A percentile compares a stretch with the other conserved stretches of the same genome.
Conservation (phyloP, 1,140 invertebrate species). For the Drosophila lacertosa region DNA sequence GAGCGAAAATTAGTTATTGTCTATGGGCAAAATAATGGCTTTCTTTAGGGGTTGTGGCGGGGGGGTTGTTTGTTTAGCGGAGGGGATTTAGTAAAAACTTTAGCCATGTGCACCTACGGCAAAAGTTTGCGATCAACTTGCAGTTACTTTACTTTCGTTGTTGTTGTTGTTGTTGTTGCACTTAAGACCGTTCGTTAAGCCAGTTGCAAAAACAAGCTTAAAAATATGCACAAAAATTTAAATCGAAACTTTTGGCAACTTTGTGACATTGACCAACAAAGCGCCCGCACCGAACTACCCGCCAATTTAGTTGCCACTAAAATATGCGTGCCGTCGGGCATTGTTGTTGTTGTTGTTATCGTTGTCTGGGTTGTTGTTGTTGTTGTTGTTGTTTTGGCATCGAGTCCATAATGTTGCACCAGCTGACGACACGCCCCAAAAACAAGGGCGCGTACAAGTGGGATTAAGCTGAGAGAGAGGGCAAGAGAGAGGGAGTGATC, state of each 20-base stretch:
- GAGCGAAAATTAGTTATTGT: slow-evolving; percentile 53
- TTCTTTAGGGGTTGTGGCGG: neutral
- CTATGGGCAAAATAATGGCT: slow-evolving; percentile 42
- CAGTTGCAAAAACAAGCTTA: slow-evolving; percentile 6
- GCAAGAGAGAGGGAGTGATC: too few relatives aligned
- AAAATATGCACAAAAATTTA: slow-evolving; percentile 23
- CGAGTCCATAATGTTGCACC: slow-evolving; percentile 50
- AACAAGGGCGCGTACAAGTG: neutral
- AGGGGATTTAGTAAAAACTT: neutral
- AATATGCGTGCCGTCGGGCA: slow-evolving; percentile 24
- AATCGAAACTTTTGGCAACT: slow-evolving; percentile 43
- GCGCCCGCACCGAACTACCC: neutral
- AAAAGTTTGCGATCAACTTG: slow-evolving; percentile 44
- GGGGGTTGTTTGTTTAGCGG: too few relatives aligned
- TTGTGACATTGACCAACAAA: slow-evolving; percentile 35
- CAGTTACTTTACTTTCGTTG: slow-evolving; percentile 28
- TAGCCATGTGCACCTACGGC: slow-evolving; percentile 15
- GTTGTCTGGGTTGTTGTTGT: too few relatives aligned
- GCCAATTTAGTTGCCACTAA: slow-evolving; percentile 21
- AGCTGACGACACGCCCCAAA: slow-evolving; percentile 38
- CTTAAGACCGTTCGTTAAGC: slow-evolving; percentile 31
- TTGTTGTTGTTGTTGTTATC: too few relatives aligned
- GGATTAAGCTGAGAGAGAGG: neutral
- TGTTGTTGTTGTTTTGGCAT: slow-evolving; percentile 6
- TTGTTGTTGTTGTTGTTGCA: slow-evolving; percentile 37